Evolutionary conservation across 2,888 invertebrate species (phyloP).

Genomic region (Anoplius nigerrimus): DNA sequence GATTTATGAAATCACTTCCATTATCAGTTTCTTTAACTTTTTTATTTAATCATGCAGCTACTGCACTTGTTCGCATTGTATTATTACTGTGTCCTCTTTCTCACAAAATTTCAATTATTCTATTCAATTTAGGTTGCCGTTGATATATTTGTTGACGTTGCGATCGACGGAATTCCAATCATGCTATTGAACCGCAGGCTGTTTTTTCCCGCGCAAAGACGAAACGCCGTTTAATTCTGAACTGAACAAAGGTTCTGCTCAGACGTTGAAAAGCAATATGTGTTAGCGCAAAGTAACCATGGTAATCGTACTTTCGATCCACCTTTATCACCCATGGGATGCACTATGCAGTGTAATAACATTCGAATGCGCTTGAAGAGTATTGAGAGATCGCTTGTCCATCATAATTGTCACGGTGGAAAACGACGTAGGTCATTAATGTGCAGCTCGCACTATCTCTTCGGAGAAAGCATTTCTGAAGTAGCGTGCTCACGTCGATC

Average conservation of each 20-base stretch:
- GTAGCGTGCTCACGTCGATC: no score
- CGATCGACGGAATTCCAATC: no score
- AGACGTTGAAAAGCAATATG: constrained; percentile 14
- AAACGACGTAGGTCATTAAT: background rate
- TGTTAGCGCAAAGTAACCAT: constrained; percentile 40
- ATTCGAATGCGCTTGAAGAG: constrained; percentile 17
- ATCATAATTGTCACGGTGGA: constrained; percentile 12
- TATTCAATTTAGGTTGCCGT: no score
- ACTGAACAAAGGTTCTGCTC: constrained; percentile 18
- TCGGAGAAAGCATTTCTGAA: background rate
- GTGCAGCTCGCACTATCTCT: background rate
- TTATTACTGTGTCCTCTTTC: no score
- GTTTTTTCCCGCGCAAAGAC: no score
- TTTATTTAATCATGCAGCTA: no score
- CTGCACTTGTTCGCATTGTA: no score
- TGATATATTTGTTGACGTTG: no score
- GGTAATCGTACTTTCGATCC: constrained; percentile 33
- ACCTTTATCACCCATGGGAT: constrained; percentile 33
- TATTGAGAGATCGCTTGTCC: constrained; percentile 13
- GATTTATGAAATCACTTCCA: no score
- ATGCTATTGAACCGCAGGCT: no score
- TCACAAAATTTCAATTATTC: no score
- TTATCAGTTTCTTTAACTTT: no score
- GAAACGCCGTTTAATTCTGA: background rate
- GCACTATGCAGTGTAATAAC: constrained; percentile 20